Evolutionary conservation across 2,888 invertebrate genomes (phyloP), one percentile per base, ranked within the genome.

Genomic region (Hirtodrosophila histrioides): DNA sequence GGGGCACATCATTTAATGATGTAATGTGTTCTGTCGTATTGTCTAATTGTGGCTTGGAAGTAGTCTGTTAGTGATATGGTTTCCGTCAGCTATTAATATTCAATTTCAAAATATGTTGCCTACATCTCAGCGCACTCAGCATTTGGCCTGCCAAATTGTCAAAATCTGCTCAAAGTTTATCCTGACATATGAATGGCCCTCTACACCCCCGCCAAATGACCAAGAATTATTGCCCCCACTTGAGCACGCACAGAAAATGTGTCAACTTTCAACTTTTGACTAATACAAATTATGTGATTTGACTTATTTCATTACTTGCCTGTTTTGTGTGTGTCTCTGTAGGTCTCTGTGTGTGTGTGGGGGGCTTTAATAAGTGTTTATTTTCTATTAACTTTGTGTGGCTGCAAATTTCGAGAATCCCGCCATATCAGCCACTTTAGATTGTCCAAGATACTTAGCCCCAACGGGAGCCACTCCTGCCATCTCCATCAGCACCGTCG

Each of bases 281-380:
- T 78, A 66, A 73, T 79, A 76, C 69, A 82, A 82, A 82, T 86
- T 75, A 78, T 88, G 69, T 82, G 80, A 87, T 88, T 88, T 79
- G 67, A 69, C 72, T 85, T 87, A 62, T 70, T 68, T 81, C 61
- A 74, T 81, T 81, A 81, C 73, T 63, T 60, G 54, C 58, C 49
- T 51, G 45, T 39, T 63, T 61, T 55, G 66, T 35, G 31, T 53
- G 48, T 24, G 37, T 17, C 17, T 17, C 17, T 17, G 17, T 17
- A n/a, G n/a, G n/a, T n/a, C n/a, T n/a, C n/a, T n/a, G 17, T 17
- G 17, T 17, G 17, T 17, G 17, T 17, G 17, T 17, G 17, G 17
- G 17, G 17, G 17, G 50, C 48, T 29, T 40, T 11, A 33, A 27
- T 39, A 54, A 68, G 81, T 78, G 57, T 63, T 82, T 46, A 75